Conservation (phyloP, 2,113 vertebrate species). For the Neodon shergylaensis region DNA sequence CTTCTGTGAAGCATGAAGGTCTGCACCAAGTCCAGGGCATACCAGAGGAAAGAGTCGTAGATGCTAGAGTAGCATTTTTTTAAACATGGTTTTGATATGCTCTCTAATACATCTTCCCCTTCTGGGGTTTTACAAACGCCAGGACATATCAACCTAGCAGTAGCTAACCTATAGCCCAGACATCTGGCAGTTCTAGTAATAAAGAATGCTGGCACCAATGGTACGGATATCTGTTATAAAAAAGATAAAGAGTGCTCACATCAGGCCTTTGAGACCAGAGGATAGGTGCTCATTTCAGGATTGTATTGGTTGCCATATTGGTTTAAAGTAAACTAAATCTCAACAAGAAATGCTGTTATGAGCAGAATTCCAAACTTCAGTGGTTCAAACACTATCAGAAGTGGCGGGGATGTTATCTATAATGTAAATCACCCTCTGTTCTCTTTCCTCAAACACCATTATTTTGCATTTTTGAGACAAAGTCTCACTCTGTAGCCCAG, state of each 20-base stretch:
- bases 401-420: neutral
- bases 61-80: neutral
- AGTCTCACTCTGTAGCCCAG: neutral
- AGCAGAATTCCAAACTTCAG: slow-evolving; percentile 11
- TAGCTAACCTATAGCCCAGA: neutral
- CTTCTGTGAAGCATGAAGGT: neutral
- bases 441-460: neutral
- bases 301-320: neutral
- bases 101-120: neutral
- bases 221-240: neutral
- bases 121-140: neutral
- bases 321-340: neutral
- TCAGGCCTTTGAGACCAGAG: neutral
- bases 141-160: neutral
- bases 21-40: neutral
- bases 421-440: neutral
- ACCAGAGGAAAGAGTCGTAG: rapidly evolving
- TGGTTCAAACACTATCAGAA: neutral
- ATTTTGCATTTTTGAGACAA: neutral
- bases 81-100: neutral
- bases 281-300: neutral
- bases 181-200: neutral
- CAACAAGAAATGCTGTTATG: neutral
- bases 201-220: neutral
- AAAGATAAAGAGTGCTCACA: neutral